Evolutionary conservation across 2,888 invertebrate species (phyloP).

Genomic region (Linnaemya vulpina): DNA sequence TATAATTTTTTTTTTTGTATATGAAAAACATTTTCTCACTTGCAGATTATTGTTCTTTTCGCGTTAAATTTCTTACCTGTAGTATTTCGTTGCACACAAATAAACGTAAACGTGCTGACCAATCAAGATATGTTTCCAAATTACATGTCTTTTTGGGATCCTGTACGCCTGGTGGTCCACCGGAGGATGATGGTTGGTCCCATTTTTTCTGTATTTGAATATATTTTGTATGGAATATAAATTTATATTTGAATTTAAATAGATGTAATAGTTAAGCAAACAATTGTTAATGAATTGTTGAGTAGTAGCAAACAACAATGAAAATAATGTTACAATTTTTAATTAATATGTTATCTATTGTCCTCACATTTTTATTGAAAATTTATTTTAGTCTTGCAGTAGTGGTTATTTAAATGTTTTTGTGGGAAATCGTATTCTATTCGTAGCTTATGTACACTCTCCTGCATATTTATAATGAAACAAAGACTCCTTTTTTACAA

Average conservation of each 20-base stretch:
- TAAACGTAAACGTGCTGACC: conserved; percentile 82
- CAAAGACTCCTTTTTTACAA: no score
- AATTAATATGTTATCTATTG: background rate
- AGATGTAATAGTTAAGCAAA: conserved; percentile 7
- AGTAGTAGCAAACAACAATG: background rate
- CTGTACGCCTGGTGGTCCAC: conserved; percentile 79
- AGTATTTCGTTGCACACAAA: conserved; percentile 83
- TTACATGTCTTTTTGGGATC: conserved; percentile 83
- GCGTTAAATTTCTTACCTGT: conserved; percentile 76
- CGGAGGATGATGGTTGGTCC: conserved; percentile 81
- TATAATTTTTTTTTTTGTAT: background rate
- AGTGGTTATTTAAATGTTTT: background rate
- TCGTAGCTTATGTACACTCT: no score
- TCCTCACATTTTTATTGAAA: background rate
- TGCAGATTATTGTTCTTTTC: conserved; percentile 13
- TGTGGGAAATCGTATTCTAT: no score
- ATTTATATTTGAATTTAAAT: background rate
- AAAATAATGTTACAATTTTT: background rate
- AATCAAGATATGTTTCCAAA: conserved; percentile 82
- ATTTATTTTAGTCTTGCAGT: background rate
- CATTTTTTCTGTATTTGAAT: conserved; percentile 77
- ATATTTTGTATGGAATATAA: background rate
- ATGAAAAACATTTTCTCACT: background rate
- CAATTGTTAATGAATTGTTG: conserved; percentile 35
- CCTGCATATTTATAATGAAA: no score